phyloP scores from a whole-genome alignment of 1,140 invertebrate genomes.

The Anoplolepis gracilipes region DNA sequence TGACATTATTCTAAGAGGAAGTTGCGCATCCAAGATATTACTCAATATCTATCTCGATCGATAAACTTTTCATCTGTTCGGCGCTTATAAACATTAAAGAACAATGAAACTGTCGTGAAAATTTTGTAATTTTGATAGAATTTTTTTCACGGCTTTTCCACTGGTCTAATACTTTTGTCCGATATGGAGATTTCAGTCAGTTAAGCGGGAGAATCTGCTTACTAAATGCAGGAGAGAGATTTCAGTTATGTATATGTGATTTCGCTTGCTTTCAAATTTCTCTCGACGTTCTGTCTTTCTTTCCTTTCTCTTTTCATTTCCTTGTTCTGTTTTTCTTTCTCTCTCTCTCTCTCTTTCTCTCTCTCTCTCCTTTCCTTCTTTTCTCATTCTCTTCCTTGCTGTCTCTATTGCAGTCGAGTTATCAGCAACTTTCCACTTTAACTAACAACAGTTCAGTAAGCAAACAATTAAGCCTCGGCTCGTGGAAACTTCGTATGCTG shows the following conservation, averaged over 20 bases:
- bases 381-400: constrained; percentile 40
- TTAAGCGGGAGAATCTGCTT: constrained; percentile 50
- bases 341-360: background rate
- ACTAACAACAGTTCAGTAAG: constrained; percentile 81
- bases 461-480: constrained; percentile 82
- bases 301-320: background rate
- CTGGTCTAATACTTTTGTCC: constrained; percentile 33
- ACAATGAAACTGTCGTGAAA: constrained; percentile 30
- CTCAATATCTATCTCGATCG: constrained; percentile 9
- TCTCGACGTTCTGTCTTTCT: background rate
- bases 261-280: background rate
- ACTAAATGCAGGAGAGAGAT: constrained; percentile 44
- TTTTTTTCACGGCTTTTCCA: background rate
- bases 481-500: constrained; percentile 71
- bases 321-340: background rate
- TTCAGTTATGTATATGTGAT: constrained; percentile 28
- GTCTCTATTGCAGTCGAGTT: constrained; percentile 73
- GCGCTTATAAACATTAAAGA: background rate
- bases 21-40: constrained; percentile 18
- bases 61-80: constrained; percentile 7
- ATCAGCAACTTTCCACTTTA: constrained; percentile 84
- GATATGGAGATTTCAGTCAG: constrained; percentile 22
- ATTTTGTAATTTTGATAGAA: constrained; percentile 45
- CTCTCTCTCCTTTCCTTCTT: background rate
- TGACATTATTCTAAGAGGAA: constrained; percentile 36